A percentile compares a stretch with the other conserved stretches of the same genome.
Evolutionary conservation across 2,888 invertebrate genomes (phyloP).

Genomic region (Cantharis nigra): DNA sequence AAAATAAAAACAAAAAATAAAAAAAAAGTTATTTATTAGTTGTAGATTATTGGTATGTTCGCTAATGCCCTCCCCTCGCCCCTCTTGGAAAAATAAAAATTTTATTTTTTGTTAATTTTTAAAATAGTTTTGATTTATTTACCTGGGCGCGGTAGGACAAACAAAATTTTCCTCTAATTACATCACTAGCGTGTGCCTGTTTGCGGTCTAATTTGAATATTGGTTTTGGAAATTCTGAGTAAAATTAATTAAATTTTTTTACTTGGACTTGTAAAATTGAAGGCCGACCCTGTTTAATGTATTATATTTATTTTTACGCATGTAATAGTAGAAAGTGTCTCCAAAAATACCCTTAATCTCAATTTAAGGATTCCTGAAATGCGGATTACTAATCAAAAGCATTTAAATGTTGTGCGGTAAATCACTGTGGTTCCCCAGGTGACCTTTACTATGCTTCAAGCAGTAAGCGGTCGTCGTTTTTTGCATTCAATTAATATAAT

Average conservation of each 20-base stretch:
- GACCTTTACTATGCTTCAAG: conserved; percentile 8
- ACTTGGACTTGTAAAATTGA: not conserved
- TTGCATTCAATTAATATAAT: not conserved
- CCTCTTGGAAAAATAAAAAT: no score
- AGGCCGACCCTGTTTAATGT: not conserved
- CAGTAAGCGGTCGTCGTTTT: conserved; percentile 6
- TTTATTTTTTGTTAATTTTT: no score
- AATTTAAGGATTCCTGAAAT: not conserved
- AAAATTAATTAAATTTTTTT: not conserved
- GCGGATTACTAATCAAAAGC: not conserved
- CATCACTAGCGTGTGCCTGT: no score
- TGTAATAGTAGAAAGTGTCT: not conserved
- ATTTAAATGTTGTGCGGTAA: not conserved
- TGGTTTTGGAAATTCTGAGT: not conserved
- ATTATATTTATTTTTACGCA: not conserved
- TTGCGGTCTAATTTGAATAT: not conserved
- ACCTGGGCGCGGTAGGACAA: not conserved
- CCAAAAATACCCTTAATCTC: not conserved
- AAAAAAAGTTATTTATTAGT: no score
- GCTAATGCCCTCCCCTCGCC: no score
- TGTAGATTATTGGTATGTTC: no score
- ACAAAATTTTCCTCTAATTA: not conserved
- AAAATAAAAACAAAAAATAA: no score
- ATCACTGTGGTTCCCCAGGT: conserved; percentile 25
- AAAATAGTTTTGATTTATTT: not conserved